Conservation (phyloP, 2,797 vertebrate species). For the Acropternis orthonyx region DNA sequence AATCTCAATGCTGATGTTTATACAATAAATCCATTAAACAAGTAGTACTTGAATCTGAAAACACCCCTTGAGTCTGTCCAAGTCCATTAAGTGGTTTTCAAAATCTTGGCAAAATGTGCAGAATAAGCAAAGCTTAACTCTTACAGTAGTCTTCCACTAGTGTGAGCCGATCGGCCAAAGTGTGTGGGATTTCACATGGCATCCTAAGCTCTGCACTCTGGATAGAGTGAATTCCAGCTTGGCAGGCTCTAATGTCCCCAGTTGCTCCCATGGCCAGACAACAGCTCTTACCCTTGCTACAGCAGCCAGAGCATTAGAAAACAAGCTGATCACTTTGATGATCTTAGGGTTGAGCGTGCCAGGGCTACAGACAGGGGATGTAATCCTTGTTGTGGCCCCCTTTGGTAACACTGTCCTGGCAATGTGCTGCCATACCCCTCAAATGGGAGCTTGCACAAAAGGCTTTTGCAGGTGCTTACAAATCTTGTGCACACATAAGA, state of each 20-base stretch:
- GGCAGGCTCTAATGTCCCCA: not conserved
- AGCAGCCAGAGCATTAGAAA: not conserved
- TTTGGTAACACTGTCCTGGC: not conserved
- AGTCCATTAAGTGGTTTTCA: slow-evolving; percentile 52
- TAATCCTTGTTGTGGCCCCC: not conserved
- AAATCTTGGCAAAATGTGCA: slow-evolving; percentile 34
- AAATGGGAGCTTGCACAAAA: not conserved
- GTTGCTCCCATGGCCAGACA: not conserved
- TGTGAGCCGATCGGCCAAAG: not conserved
- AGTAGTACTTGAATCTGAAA: slow-evolving; percentile 41
- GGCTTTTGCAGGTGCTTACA: not conserved
- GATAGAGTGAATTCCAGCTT: not conserved
- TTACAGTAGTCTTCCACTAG: not conserved
- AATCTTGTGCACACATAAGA: not conserved
- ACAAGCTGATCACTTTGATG: not conserved
- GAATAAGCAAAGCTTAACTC: slow-evolving; percentile 23
- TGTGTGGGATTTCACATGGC: not conserved
- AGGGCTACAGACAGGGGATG: not conserved
- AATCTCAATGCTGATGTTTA: slow-evolving; percentile 22
- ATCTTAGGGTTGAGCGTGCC: not conserved
- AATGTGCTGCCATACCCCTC: not conserved
- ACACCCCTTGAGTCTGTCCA: not conserved
- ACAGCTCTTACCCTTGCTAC: not conserved
- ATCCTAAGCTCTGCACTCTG: not conserved
- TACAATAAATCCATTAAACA: slow-evolving; percentile 43